Evolutionary conservation across 2,797 vertebrate species (phyloP).

Genomic region (Helarctos malayanus): DNA sequence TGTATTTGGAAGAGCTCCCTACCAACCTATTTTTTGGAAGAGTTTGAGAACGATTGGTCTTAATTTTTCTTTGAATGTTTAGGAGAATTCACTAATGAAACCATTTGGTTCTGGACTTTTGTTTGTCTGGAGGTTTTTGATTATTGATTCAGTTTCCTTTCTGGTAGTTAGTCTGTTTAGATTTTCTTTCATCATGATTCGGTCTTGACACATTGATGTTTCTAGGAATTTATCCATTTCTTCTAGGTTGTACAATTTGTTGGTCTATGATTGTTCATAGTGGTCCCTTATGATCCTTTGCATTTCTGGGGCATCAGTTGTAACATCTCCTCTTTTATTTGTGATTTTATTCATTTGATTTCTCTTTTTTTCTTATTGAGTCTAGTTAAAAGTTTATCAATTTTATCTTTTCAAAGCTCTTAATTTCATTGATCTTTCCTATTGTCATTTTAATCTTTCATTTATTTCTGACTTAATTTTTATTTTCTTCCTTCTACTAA

Average conservation of each 20-base stretch:
- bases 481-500: background rate
- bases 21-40: background rate
- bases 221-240: background rate
- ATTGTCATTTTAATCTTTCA: background rate
- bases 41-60: background rate
- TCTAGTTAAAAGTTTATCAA: background rate
- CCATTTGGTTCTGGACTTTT: background rate
- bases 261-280: background rate
- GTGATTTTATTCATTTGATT: background rate
- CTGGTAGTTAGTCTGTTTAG: background rate
- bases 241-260: background rate
- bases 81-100: background rate
- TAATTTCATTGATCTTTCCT: background rate
- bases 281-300: background rate
- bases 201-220: background rate
- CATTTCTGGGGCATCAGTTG: background rate
- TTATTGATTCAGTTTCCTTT: background rate
- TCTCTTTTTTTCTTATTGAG: background rate
- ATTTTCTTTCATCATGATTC: background rate
- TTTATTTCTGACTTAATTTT: background rate
- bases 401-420: background rate
- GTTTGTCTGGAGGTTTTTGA: background rate
- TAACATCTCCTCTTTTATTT: background rate
- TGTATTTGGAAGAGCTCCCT: background rate
- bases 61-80: background rate